Conservation (phyloP, 2,888 invertebrate species). For the Papilio demoleus region DNA sequence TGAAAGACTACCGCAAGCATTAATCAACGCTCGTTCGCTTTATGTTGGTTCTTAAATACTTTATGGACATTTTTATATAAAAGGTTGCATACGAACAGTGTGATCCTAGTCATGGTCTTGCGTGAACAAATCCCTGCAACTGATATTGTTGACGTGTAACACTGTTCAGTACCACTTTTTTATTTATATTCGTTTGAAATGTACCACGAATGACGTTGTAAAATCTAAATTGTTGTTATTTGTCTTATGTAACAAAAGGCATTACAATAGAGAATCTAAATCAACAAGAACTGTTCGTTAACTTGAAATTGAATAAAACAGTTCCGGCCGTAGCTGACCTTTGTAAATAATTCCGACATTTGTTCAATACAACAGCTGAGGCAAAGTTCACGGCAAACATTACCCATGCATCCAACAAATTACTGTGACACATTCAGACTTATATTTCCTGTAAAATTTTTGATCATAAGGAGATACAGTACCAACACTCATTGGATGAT, state of each 20-base stretch:
- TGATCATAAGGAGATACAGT: too few species aligned
- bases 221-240: not conserved
- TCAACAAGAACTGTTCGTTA: conserved; percentile 8
- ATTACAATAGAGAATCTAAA: not conserved
- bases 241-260: not conserved
- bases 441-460: not conserved
- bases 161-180: too few species aligned
- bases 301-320: conserved; percentile 28
- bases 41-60: conserved; percentile 11
- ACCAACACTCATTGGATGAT: too few species aligned
- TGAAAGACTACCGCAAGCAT: conserved; percentile 29
- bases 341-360: conserved; percentile 26
- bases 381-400: conserved; percentile 22
- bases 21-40: conserved; percentile 20
- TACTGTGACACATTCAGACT: conserved; percentile 20
- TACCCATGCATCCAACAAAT: conserved; percentile 10
- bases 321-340: conserved; percentile 18
- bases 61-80: conserved; percentile 10
- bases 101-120: too few species aligned
- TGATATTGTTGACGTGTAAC: too few species aligned
- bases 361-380: conserved; percentile 21
- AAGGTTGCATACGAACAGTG: too few species aligned
- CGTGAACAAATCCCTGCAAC: too few species aligned
- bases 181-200: too few species aligned
- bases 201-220: too few species aligned